Evolutionary conservation across 2,797 vertebrate species (phyloP), one percentile per base, ranked within the genome.

Genomic region (Atherinosoma microstoma): DNA sequence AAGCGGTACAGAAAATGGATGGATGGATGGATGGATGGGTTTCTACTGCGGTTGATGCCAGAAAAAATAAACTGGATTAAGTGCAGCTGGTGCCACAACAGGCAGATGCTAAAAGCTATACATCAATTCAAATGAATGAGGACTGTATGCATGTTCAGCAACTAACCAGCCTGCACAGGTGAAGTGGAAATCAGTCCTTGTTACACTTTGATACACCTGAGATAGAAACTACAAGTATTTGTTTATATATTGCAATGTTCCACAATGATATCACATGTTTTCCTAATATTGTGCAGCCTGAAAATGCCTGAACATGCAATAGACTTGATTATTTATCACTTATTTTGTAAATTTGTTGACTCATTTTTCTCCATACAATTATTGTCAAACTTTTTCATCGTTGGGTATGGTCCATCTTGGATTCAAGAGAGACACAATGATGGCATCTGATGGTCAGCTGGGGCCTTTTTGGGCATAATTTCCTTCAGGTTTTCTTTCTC

Each of bases 351-450:
- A 51, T 20, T 18, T 47, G 42, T 47, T 51, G 0, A 8, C 6
- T 47, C 6, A 20, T n/a, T 47, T 20, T n/a, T n/a, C 9, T 51
- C 4, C 42, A 47, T 51, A 24, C n/a, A 51, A 12, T 3, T 51
- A 8, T 22, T 51, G n/a, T 51, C 49, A 51, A 53, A 51, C 49
- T 24, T 24, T 24, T 51, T 51, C 22, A 3, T 5, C n/a, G 11
- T 51, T 11, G 47, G n/a, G n/a, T n/a, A 20, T 36, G 58, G 40
- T 62, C 56, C 56, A 51, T 57, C n/a, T 65, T 56, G 5, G 30
- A 69, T 15, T 69, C 38, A 67, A 61, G 54, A 67, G 61, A 51
- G n/a, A 54, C 0, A 24, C 40, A 3, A 8, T 51, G n/a, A n/a
- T n/a, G n/a, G n/a, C n/a, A 30, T 16, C 10, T 38, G 35, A 22